Base-by-base conservation (phyloP, 2,888 invertebrate genomes). In the Amblyjoppa proteus region DNA sequence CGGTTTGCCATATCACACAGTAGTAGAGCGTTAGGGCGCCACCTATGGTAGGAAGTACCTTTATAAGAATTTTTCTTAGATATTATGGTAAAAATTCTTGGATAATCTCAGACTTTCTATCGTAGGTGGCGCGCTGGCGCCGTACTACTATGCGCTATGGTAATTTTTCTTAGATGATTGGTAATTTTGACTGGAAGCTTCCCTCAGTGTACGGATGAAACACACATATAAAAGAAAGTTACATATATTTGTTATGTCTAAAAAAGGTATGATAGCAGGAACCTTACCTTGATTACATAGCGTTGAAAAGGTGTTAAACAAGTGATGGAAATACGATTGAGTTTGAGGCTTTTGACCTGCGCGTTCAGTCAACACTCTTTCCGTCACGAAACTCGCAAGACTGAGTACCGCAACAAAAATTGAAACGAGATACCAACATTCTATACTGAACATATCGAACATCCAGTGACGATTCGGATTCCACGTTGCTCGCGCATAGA, bases 231-330 rank as follows among this genome's bases (percentile, higher is more conserved):
- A 6, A 34, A 34, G 6, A 34, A 34, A 34, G 5, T 34, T 34
- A 34, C 5, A 34, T 34, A 34, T 25, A 20, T 56, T 56, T 1
- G 9, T 7, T 11, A 11, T 25, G 25, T 28, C 25, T 11, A 13
- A 9, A 28, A 25, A 11, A 3, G 6, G 20, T 20, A 28, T 3
- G 25, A 58, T 13, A 58, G 1, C 11, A 3, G 13, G 20, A 3
- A 28, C 4, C 58, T 74, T 86, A 90, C 90, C 81, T 84, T 90
- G 90, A 25, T 78, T 80, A 16, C 89, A 89, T n/a, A 90, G 69
- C 53, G 73, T 73, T 34, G 85, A 86, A 28, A 90, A 88, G 6
- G 70, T 88, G 83, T 90, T 84, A 68, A 90, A 90, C 0, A 89
- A 61, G 9, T 88, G 86, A 56, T 89, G 88, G 0, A 6, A 0